phyloP scores from a whole-genome alignment of 2,113 vertebrate species.

The Cephalopterus ornatus region DNA sequence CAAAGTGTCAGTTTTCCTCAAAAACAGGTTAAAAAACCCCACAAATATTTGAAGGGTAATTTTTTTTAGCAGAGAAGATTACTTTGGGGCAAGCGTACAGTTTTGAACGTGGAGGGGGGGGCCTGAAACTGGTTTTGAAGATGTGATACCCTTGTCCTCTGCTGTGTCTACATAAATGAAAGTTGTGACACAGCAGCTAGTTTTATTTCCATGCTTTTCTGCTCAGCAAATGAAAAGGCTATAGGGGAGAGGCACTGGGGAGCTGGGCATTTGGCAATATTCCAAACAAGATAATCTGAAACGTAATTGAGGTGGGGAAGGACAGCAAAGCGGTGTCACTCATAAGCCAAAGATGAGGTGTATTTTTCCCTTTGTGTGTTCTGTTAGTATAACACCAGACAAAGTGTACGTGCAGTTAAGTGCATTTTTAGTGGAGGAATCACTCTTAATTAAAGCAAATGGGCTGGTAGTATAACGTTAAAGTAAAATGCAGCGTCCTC shows the following conservation, averaged over 20 bases:
- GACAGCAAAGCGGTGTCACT: not conserved
- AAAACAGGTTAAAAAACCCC: not conserved
- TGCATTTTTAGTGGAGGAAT: not conserved
- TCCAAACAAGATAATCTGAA: not conserved
- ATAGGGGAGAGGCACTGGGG: not conserved
- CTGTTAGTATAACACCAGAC: not conserved
- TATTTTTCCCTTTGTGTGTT: not conserved
- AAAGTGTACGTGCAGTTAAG: not conserved
- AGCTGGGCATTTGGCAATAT: not conserved
- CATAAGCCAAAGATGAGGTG: not conserved
- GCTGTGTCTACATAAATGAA: not conserved
- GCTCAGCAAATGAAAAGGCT: not conserved
- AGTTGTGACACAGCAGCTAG: not conserved
- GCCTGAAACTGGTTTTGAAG: not conserved
- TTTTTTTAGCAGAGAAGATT: not conserved
- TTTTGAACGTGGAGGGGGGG: not conserved
- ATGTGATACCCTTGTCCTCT: not conserved
- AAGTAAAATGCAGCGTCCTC: not conserved
- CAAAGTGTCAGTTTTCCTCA: not conserved
- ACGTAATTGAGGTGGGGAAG: not conserved
- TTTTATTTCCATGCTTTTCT: not conserved
- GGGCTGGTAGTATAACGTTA: not conserved
- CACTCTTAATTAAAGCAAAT: not conserved
- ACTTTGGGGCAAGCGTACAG: not conserved
- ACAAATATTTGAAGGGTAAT: fast-evolving